A percentile compares a stretch with the other conserved stretches of the same genome.
Evolutionary conservation across 1,140 invertebrate species (phyloP).

Genomic region (Panulirus ornatus): DNA sequence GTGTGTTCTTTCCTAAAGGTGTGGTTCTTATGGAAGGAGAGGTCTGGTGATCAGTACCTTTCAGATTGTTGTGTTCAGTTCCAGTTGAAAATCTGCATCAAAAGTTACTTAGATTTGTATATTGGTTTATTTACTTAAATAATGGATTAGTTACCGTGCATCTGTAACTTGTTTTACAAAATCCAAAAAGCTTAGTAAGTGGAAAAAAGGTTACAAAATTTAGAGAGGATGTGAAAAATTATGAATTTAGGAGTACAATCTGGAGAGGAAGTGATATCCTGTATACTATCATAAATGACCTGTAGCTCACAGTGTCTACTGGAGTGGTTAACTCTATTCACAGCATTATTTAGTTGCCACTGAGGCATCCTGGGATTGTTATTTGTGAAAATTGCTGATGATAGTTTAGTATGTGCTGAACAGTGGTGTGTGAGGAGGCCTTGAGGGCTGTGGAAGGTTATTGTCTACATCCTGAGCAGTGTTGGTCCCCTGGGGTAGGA

Average conservation of each 20-base stretch:
- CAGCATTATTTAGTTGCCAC: neutral
- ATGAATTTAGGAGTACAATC: neutral
- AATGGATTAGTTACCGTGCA: neutral
- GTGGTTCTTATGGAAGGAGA: neutral
- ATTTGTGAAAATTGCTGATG: neutral
- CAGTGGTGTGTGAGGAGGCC: neutral
- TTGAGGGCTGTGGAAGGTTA: neutral
- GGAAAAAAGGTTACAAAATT: neutral
- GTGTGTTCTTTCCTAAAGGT: neutral
- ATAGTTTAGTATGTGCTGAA: neutral
- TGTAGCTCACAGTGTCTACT: neutral
- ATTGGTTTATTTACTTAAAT: neutral
- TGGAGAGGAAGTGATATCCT: constrained; percentile 65
- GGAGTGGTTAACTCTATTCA: neutral
- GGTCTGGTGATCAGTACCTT: neutral
- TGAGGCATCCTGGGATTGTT: neutral
- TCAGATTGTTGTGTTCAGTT: neutral
- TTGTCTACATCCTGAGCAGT: constrained; percentile 49
- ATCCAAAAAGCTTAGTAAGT: neutral
- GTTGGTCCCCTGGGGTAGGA: neutral
- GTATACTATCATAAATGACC: constrained; percentile 19
- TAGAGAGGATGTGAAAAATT: neutral
- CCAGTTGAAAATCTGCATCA: neutral
- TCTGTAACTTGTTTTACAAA: no score
- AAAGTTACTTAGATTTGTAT: neutral